Base-by-base conservation (phyloP, 2,888 invertebrate species). In the Himalopsyche tibetana region DNA sequence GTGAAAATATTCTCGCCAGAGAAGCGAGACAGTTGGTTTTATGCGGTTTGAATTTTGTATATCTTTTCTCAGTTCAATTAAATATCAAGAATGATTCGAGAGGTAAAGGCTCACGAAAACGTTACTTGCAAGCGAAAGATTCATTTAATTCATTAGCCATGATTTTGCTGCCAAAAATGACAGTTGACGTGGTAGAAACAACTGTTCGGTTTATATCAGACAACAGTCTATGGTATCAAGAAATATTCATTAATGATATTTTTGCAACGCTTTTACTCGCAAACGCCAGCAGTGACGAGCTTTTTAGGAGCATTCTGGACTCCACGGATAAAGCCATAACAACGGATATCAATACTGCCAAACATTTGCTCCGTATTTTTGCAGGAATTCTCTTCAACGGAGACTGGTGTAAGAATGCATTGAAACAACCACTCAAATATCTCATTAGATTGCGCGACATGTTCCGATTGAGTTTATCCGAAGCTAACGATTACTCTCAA, bases 361-460 rank as follows among this genome's bases (percentile, higher is more conserved):
- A 74, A 36, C 80, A 86, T 19, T 45, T 86, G 17, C 55, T 86
- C n/a, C 40, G 40, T 4, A 40, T 84, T 12, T 36, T 55, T 15
- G 83, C 81, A n/a, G 15, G 19, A n/a, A 69, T 86, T 19, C 17
- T 94, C 5, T 90, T 95, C 9, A 91, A 92, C 51, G 90, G 91
- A 83, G 90, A 92, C 2, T 90, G 91, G 80, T 94, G 94, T 94
- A 89, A 90, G 17, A 89, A 90, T n/a, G 51, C 92, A 38, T 90
- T 92, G 0, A 91, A 92, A 36, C 92, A 92, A n/a, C 89, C 93
- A 12, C 83, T 92, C 36, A 90, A 91, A 0, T 91, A 92, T 28
- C 90, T 94, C 3, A 91, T 92, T 5, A 91, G 92, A 28, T 90
- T 95, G 5, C 89, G 95, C 83, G 91, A 91, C 55, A 91, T 94